A percentile compares a stretch with the other conserved stretches of the same genome.
Conservation (phyloP, 2,113 vertebrate genomes). For the Vireo altiloquus region DNA sequence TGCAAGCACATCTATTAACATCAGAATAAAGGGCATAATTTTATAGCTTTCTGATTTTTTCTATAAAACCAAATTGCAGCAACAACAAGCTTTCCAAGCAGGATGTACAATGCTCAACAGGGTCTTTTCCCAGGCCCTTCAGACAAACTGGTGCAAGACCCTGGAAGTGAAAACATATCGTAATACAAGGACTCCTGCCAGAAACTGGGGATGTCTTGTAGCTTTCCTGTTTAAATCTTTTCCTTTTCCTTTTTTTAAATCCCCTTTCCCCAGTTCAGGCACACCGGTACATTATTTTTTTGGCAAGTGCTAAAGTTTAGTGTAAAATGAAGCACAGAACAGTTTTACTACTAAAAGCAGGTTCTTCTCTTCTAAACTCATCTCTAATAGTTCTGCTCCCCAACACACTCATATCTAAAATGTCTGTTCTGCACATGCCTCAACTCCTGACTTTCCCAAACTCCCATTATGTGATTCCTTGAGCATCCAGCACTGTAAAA, state of each 20-base stretch:
- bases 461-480: background rate
- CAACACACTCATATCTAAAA: background rate
- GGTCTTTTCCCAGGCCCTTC: background rate
- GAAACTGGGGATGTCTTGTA: background rate
- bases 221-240: background rate
- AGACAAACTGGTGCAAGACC: background rate
- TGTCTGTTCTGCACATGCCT: background rate
- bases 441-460: background rate
- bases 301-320: background rate
- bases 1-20: background rate
- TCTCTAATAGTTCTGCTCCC: background rate
- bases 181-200: background rate
- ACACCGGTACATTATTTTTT: background rate
- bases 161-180: background rate
- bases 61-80: background rate
- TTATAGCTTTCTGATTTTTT: background rate
- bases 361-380: background rate
- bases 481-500: background rate
- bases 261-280: background rate
- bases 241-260: background rate
- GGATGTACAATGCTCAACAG: background rate
- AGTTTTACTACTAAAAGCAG: background rate
- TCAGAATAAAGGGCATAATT: background rate
- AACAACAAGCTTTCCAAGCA: background rate
- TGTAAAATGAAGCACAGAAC: background rate